Evolutionary conservation across 1,140 invertebrate genomes (phyloP).

Genomic region (Monomorium pharaonis): DNA sequence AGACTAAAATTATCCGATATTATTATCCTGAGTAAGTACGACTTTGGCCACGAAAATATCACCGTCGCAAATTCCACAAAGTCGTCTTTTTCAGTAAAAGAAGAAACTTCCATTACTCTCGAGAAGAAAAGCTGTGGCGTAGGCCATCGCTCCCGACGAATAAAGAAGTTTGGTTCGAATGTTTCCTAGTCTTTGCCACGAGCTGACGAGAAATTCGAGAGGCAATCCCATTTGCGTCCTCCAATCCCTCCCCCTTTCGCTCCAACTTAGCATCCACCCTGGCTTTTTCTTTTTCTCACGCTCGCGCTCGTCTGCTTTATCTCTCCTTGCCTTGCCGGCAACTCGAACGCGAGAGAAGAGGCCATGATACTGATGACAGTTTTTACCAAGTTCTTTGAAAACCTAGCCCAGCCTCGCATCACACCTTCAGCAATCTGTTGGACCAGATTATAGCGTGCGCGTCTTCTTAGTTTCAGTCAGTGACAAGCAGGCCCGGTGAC

Average conservation of each 20-base stretch:
- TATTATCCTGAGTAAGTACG: background rate
- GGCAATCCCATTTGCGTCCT: conserved; percentile 78
- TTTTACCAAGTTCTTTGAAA: conserved; percentile 74
- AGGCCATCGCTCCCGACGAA: conserved; percentile 60
- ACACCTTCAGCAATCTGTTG: conserved; percentile 74
- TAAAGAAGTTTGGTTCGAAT: conserved; percentile 64
- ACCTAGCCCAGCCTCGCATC: conserved; percentile 59
- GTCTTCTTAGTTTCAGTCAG: conserved; percentile 36
- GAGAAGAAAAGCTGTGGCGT: conserved; percentile 34
- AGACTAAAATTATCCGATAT: conserved; percentile 10
- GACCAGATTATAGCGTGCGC: conserved; percentile 74
- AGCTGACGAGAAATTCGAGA: conserved; percentile 76
- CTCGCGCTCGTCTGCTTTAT: conserved; percentile 22
- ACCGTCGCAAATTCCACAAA: conserved; percentile 21
- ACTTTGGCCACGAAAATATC: conserved; percentile 10
- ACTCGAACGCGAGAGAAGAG: conserved; percentile 58
- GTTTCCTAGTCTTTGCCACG: conserved; percentile 67
- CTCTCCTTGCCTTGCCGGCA: conserved; percentile 24
- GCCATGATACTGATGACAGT: conserved; percentile 65
- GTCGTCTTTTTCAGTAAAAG: conserved; percentile 27
- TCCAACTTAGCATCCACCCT: conserved; percentile 40
- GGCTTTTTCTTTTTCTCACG: conserved; percentile 26
- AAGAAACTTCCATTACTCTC: conserved; percentile 43
- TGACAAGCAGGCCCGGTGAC: background rate
- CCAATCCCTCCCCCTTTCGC: background rate